Conservation (phyloP, 2,113 vertebrate species). For the Empidonax alnorum region DNA sequence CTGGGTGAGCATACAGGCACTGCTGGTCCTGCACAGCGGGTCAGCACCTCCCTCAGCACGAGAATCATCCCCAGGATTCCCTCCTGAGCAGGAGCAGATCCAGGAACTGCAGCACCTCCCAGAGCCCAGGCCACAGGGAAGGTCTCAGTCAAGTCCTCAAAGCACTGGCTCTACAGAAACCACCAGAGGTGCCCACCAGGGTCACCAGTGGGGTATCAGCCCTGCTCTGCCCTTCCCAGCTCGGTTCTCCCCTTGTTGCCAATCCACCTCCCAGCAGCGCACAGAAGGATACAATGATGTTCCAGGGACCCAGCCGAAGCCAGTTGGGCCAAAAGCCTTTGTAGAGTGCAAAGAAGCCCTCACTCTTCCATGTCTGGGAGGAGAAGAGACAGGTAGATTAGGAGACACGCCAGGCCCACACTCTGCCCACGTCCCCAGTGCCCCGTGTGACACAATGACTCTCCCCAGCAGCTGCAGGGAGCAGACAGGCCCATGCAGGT, state of each 20-base stretch:
- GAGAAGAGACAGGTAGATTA: background rate
- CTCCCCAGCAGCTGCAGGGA: background rate
- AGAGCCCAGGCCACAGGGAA: background rate
- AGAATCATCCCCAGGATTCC: accelerated
- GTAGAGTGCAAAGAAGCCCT: constrained; percentile 96
- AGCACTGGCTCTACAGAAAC: background rate
- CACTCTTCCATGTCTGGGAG: constrained; percentile 89
- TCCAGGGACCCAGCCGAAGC: constrained; percentile 96
- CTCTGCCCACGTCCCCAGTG: background rate
- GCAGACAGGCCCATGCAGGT: background rate
- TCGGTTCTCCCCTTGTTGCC: background rate
- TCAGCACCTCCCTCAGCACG: background rate
- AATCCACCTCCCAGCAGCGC: background rate
- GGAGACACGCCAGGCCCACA: accelerated
- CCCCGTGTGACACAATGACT: accelerated
- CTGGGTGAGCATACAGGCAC: background rate
- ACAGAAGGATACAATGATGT: constrained; percentile 96
- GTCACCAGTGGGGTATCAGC: background rate
- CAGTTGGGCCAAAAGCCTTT: constrained; percentile 99
- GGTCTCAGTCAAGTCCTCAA: background rate
- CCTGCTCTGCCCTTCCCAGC: background rate
- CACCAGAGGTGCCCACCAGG: background rate
- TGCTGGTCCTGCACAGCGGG: background rate
- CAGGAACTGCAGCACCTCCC: background rate
- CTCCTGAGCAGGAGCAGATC: accelerated